Percentiles rank a stretch among this genome's conserved stretches.
Conservation (phyloP, 1,140 invertebrate genomes). For the Dreissena rostriformis region DNA sequence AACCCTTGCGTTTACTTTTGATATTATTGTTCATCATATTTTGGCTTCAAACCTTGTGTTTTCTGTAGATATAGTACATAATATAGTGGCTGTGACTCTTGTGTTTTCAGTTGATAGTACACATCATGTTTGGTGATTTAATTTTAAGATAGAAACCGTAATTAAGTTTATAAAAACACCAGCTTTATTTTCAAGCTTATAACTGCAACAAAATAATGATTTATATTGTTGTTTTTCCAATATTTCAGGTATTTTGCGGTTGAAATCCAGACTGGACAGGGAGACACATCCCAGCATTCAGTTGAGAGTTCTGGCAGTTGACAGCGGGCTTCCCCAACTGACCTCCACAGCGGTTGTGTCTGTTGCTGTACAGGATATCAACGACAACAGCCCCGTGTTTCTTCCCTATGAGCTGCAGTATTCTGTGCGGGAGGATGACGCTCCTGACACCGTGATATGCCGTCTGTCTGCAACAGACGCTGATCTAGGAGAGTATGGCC, state of each 20-base stretch:
- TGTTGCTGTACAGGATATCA: slow-evolving; percentile 73
- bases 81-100: too few relatives aligned
- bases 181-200: too few relatives aligned
- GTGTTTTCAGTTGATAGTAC: too few relatives aligned
- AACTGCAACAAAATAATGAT: too few relatives aligned
- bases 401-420: slow-evolving; percentile 8
- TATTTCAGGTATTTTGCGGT: slow-evolving; percentile 61
- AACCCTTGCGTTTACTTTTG: background rate
- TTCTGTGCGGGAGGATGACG: slow-evolving; percentile 86
- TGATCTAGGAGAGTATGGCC: slow-evolving; percentile 42
- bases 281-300: slow-evolving; percentile 56
- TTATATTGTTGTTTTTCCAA: too few relatives aligned
- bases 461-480: slow-evolving; percentile 89
- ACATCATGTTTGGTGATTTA: too few relatives aligned
- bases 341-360: slow-evolving; percentile 66
- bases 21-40: background rate
- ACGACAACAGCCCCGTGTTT: slow-evolving; percentile 75
- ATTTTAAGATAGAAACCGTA: too few relatives aligned
- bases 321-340: slow-evolving; percentile 60
- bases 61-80: too few relatives aligned
- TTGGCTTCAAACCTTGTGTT: background rate
- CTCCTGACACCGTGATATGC: slow-evolving; percentile 87
- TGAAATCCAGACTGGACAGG: slow-evolving; percentile 67
- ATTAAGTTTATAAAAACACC: too few relatives aligned
- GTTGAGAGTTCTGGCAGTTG: slow-evolving; percentile 66